Evolutionary conservation across 2,888 invertebrate genomes (phyloP), one percentile per base, ranked within the genome.

Genomic region (Hirtodrosophila trivittata): DNA sequence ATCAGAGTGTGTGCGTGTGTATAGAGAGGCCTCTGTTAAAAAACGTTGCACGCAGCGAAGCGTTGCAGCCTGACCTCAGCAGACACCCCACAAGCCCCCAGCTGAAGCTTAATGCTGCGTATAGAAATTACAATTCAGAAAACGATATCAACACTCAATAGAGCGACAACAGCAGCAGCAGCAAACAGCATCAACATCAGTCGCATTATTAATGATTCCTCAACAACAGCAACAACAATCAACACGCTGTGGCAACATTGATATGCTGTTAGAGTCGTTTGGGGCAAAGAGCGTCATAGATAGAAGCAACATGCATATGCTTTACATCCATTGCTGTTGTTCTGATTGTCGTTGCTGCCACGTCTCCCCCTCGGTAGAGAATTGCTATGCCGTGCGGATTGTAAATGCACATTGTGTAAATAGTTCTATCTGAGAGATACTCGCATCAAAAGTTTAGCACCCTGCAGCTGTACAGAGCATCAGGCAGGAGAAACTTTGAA

Each of bases 131-230:
- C 64, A 74, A 83, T 80, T 69, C 80, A 63, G 46, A 62, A 59
- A 71, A 57, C 74, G 78, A 73, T 75, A 84, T 81, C 76, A 71
- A 56, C 63, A 67, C 47, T 67, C 55, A 57, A 63, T 51, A 54
- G 54, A 60, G 60, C 62, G 38, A 55, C 35, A 42, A 28, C 66
- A 43, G 32, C 37, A 38, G 25, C 46, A 60, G 25, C 58, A 55
- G 25, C 50, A 55, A 51, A 32, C 63, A 57, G 39, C 49, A 47
- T 10, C 21, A 47, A 16, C 25, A 56, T 21, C 21, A 33, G 45
- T 14, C 67, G 74, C 71, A 73, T 74, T 80, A 75, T 75, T 75
- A 77, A 83, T 80, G 84, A 75, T 75, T 69, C 80, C 65, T 9
- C 25, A 25, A 28, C 9, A 28, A 9, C 9, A 28, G 9, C 28